Conservation (phyloP, 2,888 invertebrate species). For the Diarsia mendica region DNA sequence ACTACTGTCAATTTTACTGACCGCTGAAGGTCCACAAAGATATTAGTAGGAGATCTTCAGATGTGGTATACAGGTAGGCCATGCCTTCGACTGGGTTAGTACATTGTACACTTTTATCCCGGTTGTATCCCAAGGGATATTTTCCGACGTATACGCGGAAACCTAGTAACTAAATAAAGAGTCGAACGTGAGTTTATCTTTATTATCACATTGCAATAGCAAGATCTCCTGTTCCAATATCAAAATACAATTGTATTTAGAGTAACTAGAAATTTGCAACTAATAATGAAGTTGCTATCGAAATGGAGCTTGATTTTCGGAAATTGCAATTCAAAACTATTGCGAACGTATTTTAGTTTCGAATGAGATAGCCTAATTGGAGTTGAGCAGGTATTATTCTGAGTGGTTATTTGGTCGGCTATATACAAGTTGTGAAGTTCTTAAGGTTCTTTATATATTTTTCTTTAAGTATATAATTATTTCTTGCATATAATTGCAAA, state of each 20-base stretch:
- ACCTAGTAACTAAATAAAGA: neutral
- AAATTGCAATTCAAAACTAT: constrained; percentile 28
- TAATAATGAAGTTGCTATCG: constrained; percentile 17
- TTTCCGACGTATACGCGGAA: neutral
- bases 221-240: neutral
- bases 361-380: constrained; percentile 5
- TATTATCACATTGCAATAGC: too few species aligned
- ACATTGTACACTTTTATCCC: neutral
- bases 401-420: neutral
- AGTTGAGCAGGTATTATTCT: neutral
- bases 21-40: too few species aligned
- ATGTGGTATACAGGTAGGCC: too few species aligned
- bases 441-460: neutral
- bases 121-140: neutral
- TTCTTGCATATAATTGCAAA: neutral
- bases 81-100: neutral
- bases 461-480: too few species aligned
- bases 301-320: constrained; percentile 15
- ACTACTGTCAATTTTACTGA: too few species aligned
- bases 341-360: constrained; percentile 23
- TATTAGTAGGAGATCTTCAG: too few species aligned
- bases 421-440: neutral
- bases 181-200: neutral
- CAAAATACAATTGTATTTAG: neutral
- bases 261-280: neutral